Evolutionary conservation across 2,888 invertebrate species (phyloP), one percentile per base, ranked within the genome.

Genomic region (Pollenia amentaria): DNA sequence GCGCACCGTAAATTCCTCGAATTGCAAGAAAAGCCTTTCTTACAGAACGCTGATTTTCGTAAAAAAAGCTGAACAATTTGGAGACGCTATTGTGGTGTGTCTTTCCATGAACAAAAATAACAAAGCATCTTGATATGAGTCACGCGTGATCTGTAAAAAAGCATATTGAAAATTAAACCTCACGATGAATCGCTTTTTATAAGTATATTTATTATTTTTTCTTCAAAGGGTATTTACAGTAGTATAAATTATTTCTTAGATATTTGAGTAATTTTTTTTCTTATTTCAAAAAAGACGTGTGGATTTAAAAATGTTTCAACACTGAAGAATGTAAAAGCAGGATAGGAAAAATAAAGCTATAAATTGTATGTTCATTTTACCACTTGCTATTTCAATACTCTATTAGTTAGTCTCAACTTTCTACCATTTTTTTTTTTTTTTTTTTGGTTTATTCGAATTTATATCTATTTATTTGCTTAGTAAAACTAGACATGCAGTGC

Each of bases 331-430:
- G 3, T 6, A 69, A n/a, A 69, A 40, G 40, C 11, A 51, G 40
- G 10, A 42, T 42, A 21, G 12, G 1, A 46, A 60, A 55, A 29
- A 51, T 16, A 44, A 16, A 11, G 16, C n/a, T 38, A 44, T 29
- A 44, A 65, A 46, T 57, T 67, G 42, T 40, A 48, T 40, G 38
- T 57, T 51, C 64, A 44, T 79, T 70, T 51, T 42, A 46, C 6
- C n/a, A 69, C 53, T 53, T 84, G 73, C 78, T 69, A 60, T 72
- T 79, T 60, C 44, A 72, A 55, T 67, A 67, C 14, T 51, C 29
- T 75, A 16, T 40, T 38, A 75, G 62, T 7, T 70, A 40, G 2
- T n/a, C 42, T 38, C 12, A 6, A 7, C 7, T 57, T 38, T 14
- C n/a, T 29, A 55, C 2, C 51, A 40, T 60, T 42, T 62, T 42